Conservation (phyloP, 2,797 vertebrate genomes). For the Coluber constrictor region DNA sequence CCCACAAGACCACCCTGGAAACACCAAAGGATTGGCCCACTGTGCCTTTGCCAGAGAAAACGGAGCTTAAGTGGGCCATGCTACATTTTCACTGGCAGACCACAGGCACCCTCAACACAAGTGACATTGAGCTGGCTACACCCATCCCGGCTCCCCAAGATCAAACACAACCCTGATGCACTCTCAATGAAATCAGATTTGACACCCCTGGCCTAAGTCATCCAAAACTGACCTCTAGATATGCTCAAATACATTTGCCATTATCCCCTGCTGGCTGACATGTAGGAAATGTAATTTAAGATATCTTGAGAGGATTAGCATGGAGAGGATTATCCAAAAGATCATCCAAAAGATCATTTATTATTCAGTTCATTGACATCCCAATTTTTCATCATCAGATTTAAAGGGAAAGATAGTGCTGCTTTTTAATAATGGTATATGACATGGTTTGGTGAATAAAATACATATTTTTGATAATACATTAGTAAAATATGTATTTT, state of each 20-base stretch:
- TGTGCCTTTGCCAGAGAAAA: no score
- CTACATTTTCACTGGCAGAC: no score
- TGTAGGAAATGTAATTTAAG: not conserved
- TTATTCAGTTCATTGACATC: not conserved
- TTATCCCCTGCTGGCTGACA: not conserved
- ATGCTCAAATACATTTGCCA: not conserved
- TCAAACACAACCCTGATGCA: no score
- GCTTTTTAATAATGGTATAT: not conserved
- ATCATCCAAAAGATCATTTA: not conserved
- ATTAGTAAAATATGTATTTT: no score
- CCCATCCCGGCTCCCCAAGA: no score
- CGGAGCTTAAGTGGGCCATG: no score
- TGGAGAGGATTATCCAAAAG: not conserved
- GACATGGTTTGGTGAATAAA: not conserved
- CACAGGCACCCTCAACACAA: no score
- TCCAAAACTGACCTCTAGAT: not conserved
- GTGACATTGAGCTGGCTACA: accelerated
- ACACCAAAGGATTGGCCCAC: no score
- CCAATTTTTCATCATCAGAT: accelerated
- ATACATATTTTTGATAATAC: not conserved
- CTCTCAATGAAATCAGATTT: no score
- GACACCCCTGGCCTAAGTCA: not conserved
- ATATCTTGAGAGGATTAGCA: not conserved
- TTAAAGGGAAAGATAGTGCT: slow-evolving; percentile 28
- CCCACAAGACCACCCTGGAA: no score